These are phyloP conservation scores for Kryptolebias marmoratus DNA, from an alignment of 2,113 vertebrate genomes.

Conservation along the genomic window DNA sequence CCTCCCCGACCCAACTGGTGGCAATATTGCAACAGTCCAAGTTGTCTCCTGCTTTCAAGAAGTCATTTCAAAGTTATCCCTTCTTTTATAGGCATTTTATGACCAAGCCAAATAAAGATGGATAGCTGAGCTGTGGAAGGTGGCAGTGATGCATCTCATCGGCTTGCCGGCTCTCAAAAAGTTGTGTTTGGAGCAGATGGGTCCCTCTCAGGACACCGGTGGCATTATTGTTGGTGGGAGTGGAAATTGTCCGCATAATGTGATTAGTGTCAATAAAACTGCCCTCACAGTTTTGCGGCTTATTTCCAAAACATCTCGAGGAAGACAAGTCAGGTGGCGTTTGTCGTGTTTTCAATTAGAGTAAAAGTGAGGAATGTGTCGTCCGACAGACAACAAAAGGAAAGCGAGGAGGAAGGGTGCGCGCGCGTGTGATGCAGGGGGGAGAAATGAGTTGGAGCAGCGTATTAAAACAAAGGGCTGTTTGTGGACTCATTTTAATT, in stretches of 20 bases:
- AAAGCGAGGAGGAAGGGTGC: slow-evolving; percentile 2
- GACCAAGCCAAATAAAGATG: slow-evolving; percentile 59
- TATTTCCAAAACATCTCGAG: slow-evolving; percentile 38
- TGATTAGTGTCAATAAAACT: slow-evolving; percentile 46
- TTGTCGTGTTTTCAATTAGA: slow-evolving; percentile 37
- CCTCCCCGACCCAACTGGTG: slow-evolving; percentile 39
- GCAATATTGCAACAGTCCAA: slow-evolving; percentile 42
- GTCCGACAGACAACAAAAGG: not conserved
- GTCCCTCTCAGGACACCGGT: slow-evolving; percentile 43
- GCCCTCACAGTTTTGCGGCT: not conserved
- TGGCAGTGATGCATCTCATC: slow-evolving; percentile 63
- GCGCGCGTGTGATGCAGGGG: not conserved
- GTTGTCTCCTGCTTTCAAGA: slow-evolving; percentile 39
- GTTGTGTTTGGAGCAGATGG: slow-evolving; percentile 48
- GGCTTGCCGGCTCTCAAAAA: slow-evolving; percentile 22
- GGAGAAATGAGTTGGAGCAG: slow-evolving; percentile 20
- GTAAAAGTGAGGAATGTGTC: slow-evolving; percentile 18
- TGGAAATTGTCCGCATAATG: slow-evolving; percentile 37
- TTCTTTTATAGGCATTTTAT: slow-evolving; percentile 57
- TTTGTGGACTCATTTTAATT: slow-evolving; percentile 32
- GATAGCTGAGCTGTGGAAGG: slow-evolving; percentile 44
- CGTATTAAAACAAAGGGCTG: slow-evolving; percentile 29
- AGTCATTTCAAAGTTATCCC: slow-evolving; percentile 61
- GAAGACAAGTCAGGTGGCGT: not conserved
- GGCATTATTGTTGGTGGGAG: slow-evolving; percentile 30